phyloP scores from a whole-genome alignment of 2,113 vertebrate species.

The Etia nguti region DNA sequence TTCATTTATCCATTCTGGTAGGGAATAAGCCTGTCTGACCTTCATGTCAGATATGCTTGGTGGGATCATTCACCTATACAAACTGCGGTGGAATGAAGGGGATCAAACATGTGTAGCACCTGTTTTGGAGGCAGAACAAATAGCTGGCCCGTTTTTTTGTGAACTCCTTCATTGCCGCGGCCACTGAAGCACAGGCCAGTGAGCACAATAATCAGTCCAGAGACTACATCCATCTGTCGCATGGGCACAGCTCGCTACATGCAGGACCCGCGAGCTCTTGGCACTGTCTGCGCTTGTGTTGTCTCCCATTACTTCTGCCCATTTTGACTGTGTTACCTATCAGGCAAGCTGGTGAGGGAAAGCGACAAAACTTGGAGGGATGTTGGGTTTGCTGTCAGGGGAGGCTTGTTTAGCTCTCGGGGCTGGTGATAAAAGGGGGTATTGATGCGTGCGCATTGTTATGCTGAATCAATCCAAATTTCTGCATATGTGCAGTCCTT shows the following conservation, averaged over 20 bases:
- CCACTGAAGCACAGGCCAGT: conserved; percentile 51
- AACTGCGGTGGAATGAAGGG: conserved; percentile 2
- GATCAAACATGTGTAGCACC: conserved; percentile 63
- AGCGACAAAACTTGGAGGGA: conserved; percentile 40
- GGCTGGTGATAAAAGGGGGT: conserved; percentile 2
- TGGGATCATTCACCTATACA: conserved; percentile 35
- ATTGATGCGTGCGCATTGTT: background rate
- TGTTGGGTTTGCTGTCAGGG: conserved; percentile 9
- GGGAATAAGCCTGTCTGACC: conserved; percentile 19
- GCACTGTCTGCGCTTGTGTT: conserved; percentile 49
- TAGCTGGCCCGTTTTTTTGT: conserved; percentile 23
- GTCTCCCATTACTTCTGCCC: conserved; percentile 64
- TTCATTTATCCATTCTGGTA: conserved; percentile 26
- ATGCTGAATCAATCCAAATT: background rate
- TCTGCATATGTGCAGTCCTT: background rate
- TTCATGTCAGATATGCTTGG: conserved; percentile 31
- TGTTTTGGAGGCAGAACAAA: conserved; percentile 65
- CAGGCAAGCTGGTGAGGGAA: conserved; percentile 39
- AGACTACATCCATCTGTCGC: conserved; percentile 74
- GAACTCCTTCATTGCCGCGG: conserved; percentile 47
- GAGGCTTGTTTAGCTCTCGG: conserved; percentile 24
- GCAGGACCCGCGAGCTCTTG: conserved; percentile 57
- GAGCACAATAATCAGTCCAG: conserved; percentile 71
- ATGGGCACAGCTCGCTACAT: conserved; percentile 48
- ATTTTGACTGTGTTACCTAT: conserved; percentile 59